phyloP scores from a whole-genome alignment of 1,140 invertebrate genomes.

The Odontomachus brunneus region DNA sequence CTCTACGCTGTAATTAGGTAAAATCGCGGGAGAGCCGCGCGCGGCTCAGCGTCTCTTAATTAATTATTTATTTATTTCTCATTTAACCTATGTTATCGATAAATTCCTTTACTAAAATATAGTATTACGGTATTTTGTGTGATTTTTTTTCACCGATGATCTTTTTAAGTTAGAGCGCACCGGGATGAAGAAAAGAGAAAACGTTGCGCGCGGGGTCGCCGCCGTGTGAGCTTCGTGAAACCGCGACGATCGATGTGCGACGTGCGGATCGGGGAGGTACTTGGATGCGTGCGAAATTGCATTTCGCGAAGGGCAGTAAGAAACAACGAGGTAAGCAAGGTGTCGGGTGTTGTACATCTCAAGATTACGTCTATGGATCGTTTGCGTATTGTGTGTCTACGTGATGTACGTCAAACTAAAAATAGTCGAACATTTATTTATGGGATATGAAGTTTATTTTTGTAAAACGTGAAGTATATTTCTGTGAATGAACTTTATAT shows the following conservation, averaged over 20 bases:
- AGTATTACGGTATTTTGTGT: conserved; percentile 68
- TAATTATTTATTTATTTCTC: no score
- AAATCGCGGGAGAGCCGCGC: conserved; percentile 55
- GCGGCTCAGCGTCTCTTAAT: neutral
- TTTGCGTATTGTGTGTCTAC: no score
- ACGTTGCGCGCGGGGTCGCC: conserved; percentile 3
- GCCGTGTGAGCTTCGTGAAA: neutral
- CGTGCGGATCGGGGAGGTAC: neutral
- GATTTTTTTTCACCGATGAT: conserved; percentile 66
- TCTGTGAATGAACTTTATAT: no score
- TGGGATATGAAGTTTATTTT: no score
- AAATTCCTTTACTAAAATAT: conserved; percentile 76
- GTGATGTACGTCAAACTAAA: no score
- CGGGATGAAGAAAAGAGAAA: conserved; percentile 4
- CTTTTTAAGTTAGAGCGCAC: conserved; percentile 13
- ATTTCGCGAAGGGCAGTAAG: neutral
- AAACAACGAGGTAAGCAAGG: neutral
- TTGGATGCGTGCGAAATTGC: neutral
- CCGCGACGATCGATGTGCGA: conserved; percentile 24
- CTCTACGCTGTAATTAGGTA: conserved; percentile 73
- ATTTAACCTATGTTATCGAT: conserved; percentile 64
- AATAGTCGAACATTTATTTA: no score
- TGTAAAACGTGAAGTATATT: no score
- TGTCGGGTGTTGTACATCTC: no score
- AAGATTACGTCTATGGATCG: no score